Conservation (phyloP, 2,888 invertebrate species). For the Oscheius myriophilus region DNA sequence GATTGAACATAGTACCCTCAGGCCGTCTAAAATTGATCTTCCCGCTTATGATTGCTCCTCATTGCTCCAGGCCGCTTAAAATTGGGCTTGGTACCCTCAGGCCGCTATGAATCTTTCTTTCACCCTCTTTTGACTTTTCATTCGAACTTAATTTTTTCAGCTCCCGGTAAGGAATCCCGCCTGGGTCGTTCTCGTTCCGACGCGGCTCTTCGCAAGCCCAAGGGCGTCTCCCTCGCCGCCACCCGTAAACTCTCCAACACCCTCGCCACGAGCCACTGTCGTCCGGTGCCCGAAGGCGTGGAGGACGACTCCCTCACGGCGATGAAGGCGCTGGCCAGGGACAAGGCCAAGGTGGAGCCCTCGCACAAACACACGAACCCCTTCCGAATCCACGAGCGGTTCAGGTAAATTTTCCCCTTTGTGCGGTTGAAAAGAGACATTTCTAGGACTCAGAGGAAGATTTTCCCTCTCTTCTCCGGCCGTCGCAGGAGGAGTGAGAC, state of each 20-base stretch:
- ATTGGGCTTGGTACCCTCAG: no score
- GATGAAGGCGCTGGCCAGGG: constrained; percentile 38
- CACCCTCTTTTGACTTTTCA: neutral
- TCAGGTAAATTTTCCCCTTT: no score
- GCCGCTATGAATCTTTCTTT: neutral
- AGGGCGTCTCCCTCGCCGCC: constrained; percentile 16
- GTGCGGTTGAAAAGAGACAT: neutral
- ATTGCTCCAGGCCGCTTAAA: no score
- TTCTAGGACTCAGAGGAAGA: constrained; percentile 39
- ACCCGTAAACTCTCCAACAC: constrained; percentile 35
- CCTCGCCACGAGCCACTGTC: constrained; percentile 17
- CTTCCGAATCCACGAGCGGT: constrained; percentile 37
- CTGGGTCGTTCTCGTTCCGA: constrained; percentile 59
- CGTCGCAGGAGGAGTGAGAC: constrained; percentile 36
- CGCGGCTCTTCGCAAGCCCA: constrained; percentile 47
- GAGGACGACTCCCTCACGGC: constrained; percentile 26
- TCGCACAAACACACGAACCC: constrained; percentile 33
- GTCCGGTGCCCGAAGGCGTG: constrained; percentile 35
- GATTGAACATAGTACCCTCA: no score
- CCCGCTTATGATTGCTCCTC: no score
- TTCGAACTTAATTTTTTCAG: constrained; percentile 10
- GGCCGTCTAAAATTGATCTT: no score
- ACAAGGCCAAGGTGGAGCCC: constrained; percentile 33
- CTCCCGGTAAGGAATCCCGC: constrained; percentile 35
- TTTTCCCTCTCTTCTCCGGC: constrained; percentile 30